Base-by-base conservation (phyloP, 1,140 invertebrate genomes). In the Aphaenogaster rudis region DNA sequence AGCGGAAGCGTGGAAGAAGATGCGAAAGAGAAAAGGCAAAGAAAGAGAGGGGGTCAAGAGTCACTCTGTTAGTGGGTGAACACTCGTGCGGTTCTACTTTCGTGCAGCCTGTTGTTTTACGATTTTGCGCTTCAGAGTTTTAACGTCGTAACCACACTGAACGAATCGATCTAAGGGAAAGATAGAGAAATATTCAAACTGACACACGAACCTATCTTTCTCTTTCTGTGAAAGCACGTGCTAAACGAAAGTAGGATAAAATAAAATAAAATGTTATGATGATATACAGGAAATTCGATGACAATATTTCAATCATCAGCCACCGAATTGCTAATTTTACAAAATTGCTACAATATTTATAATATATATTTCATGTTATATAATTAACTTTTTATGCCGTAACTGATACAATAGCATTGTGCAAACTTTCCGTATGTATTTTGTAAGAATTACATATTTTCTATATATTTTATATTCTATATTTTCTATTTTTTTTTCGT, bases 11-110 rank as follows among this genome's bases (percentile, higher is more conserved):
- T 79, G 39, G 52, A 66, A 74, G 72, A 59, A 61, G 57, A n/a
- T 5, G 48, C 15, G 39, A 86, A 39, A 61, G 48, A 87, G 78
- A 86, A 74, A 82, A 59, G 66, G 42, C 42, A 86, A 13, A 67
- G 8, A 67, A 67, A 71, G 39, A 88, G 69, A 74, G 63, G 63
- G 80, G 91, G 91, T 92, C 91, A 92, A 90, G 86, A 92, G 92
- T 93, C 88, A 93, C 45, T 92, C 92, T 91, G 92, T 92, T 90
- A 92, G 91, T 93, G 92, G 92, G 92, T 92, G 89, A 93, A 82
- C 72, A 86, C 28, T 87, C 84, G 72, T 69, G 71, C 50, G 81
- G 88, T 81, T 69, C 92, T 88, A 92, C 91, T 93, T 93, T 93
- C 92, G 8, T 92, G 79, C 39, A 45, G 39, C 15, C 63, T 71